Conservation (phyloP, 2,797 vertebrate genomes). For the Silurus lanzhouensis region DNA sequence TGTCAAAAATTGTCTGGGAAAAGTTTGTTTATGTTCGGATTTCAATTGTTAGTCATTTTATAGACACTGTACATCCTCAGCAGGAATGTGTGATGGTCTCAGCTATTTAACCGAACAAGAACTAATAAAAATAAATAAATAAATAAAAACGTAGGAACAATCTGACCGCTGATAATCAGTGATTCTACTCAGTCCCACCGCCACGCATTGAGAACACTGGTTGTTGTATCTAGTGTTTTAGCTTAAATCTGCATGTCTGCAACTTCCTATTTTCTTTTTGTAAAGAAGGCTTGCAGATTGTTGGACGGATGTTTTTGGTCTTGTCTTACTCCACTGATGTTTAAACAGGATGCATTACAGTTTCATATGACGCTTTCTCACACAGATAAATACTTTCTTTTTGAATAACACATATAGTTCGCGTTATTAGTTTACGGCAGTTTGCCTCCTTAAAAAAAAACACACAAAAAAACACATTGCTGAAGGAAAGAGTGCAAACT, state of each 20-base stretch:
- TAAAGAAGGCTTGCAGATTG: too few relatives aligned
- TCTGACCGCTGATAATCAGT: neutral
- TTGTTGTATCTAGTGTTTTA: neutral
- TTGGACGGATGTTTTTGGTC: neutral
- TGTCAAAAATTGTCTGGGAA: neutral
- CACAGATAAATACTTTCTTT: neutral
- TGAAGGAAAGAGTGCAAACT: slow-evolving; percentile 9
- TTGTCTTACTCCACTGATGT: neutral
- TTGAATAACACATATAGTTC: neutral
- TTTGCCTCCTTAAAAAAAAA: slow-evolving; percentile 6
- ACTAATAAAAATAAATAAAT: neutral
- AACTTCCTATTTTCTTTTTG: neutral
- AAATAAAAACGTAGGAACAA: neutral
- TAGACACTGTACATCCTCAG: neutral
- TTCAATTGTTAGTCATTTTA: neutral
- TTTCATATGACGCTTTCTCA: neutral
- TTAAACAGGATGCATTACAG: neutral
- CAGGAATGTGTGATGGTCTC: neutral
- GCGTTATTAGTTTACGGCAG: neutral
- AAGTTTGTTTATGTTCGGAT: neutral
- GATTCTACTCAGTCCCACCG: neutral
- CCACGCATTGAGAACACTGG: neutral
- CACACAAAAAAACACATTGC: neutral
- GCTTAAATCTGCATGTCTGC: neutral
- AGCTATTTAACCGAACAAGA: neutral